These are phyloP conservation scores for Philereme transversata DNA, from an alignment of 2,888 invertebrate genomes.

Conservation along the genomic window DNA sequence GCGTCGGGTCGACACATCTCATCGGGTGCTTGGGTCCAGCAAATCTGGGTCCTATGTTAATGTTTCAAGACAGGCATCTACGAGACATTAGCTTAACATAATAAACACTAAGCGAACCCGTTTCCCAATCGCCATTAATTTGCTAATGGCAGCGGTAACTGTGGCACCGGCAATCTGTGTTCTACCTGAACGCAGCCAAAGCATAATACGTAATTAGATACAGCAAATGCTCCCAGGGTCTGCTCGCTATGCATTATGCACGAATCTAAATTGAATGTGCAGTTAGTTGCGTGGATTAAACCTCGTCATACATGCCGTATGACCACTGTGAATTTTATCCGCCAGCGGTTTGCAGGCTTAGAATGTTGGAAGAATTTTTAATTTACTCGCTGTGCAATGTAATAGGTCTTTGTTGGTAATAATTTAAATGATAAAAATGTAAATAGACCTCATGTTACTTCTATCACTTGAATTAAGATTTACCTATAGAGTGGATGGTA, in stretches of 20 bases:
- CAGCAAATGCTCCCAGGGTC: slow-evolving; percentile 73
- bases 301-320: slow-evolving; percentile 46
- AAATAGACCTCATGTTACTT: too few relatives aligned
- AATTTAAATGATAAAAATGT: too few relatives aligned
- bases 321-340: slow-evolving; percentile 45
- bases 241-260: slow-evolving; percentile 75
- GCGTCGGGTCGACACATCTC: too few relatives aligned
- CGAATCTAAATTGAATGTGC: slow-evolving; percentile 79
- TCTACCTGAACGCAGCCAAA: slow-evolving; percentile 18
- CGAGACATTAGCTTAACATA: too few relatives aligned
- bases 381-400: not conserved
- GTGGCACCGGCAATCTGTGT: slow-evolving; percentile 10
- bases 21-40: too few relatives aligned
- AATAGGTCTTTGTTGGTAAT: not conserved
- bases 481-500: too few relatives aligned
- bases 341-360: slow-evolving; percentile 38
- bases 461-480: too few relatives aligned
- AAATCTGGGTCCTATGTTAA: too few relatives aligned
- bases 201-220: slow-evolving; percentile 82
- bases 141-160: too few relatives aligned
- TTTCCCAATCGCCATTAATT: too few relatives aligned
- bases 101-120: too few relatives aligned
- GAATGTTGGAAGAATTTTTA: slow-evolving; percentile 20
- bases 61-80: too few relatives aligned
- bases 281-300: slow-evolving; percentile 71